phyloP scores from a whole-genome alignment of 2,113 vertebrate species.

The Daphoenositta chrysoptera region DNA sequence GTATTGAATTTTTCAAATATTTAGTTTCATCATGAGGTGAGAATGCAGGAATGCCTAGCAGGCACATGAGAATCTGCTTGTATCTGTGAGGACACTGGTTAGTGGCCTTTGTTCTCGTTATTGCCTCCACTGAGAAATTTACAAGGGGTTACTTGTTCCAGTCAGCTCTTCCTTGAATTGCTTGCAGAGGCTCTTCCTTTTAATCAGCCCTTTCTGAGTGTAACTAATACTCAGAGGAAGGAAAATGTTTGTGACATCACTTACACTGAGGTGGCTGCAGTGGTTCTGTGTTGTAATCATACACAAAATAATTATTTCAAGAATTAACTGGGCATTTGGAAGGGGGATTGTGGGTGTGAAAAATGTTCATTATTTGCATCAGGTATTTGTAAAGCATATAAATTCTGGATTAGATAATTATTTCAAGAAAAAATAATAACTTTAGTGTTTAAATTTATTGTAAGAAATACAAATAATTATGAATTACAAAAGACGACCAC shows the following conservation, averaged over 20 bases:
- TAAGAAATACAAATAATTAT: constrained; percentile 61
- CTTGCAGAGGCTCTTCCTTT: background rate
- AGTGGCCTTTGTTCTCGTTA: background rate
- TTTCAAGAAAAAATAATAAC: constrained; percentile 23
- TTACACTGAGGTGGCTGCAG: background rate
- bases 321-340: background rate
- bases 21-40: background rate
- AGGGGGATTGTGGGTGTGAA: background rate
- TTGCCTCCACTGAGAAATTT: background rate
- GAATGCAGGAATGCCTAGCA: background rate
- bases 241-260: background rate
- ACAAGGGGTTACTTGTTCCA: background rate
- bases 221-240: background rate
- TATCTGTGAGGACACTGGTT: background rate
- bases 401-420: constrained; percentile 26
- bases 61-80: background rate
- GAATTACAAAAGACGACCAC: constrained; percentile 62
- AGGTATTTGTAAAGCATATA: background rate
- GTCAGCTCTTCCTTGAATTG: background rate
- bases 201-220: background rate
- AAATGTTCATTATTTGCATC: background rate
- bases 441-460: constrained; percentile 61
- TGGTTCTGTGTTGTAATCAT: background rate
- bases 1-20: background rate
- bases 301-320: background rate